Percentiles rank a stretch among this genome's conserved stretches.
phyloP scores from a whole-genome alignment of 2,113 vertebrate species.

The Ageneiosus marmoratus region DNA sequence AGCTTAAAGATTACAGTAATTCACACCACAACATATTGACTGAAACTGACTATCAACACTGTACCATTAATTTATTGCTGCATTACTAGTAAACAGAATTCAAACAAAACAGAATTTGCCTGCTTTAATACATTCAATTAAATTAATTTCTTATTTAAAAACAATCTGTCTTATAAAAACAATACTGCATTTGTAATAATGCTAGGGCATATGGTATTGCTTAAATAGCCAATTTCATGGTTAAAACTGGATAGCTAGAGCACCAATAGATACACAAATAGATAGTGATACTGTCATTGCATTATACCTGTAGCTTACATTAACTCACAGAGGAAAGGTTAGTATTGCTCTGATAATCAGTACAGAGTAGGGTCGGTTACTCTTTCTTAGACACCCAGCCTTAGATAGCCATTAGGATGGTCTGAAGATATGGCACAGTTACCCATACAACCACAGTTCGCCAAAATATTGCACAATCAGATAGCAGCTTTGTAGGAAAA shows the following conservation, averaged over 20 bases:
- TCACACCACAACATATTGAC: not conserved
- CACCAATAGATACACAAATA: not conserved
- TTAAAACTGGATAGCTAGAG: not conserved
- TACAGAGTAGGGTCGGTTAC: not conserved
- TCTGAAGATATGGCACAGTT: not conserved
- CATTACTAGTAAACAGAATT: not conserved
- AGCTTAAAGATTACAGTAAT: not conserved
- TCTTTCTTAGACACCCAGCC: not conserved
- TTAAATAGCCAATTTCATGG: not conserved
- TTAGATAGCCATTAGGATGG: not conserved
- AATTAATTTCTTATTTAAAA: too few species aligned
- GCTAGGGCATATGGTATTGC: not conserved
- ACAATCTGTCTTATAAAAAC: too few species aligned
- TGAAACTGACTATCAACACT: not conserved
- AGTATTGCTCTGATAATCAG: not conserved
- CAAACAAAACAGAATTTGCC: too few species aligned
- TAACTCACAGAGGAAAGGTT: not conserved
- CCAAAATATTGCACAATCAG: not conserved
- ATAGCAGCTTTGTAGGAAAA: not conserved
- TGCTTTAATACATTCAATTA: constrained; percentile 67
- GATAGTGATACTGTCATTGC: not conserved
- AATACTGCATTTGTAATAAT: too few species aligned
- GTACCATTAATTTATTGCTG: not conserved
- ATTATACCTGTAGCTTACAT: not conserved
- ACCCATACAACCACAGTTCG: not conserved